phyloP scores from a whole-genome alignment of 2,113 vertebrate genomes.

The Antigone vipio region DNA sequence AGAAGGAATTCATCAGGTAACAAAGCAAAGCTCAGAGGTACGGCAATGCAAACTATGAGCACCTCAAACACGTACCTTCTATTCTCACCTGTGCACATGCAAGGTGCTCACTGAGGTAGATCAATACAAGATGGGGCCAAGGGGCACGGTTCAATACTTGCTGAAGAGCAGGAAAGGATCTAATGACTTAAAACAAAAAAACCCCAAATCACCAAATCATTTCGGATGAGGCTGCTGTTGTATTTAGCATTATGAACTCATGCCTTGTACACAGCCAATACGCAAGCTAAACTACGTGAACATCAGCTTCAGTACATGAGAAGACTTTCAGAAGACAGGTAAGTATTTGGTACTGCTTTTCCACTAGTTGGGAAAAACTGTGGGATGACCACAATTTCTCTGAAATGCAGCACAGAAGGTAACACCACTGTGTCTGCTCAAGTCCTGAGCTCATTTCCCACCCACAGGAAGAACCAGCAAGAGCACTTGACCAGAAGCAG shows the following conservation, averaged over 20 bases:
- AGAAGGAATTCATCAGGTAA: neutral
- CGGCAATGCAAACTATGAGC: neutral
- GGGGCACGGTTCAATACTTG: neutral
- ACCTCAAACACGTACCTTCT: rapidly evolving
- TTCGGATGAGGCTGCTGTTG: neutral
- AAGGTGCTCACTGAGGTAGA: neutral
- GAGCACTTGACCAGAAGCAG: neutral
- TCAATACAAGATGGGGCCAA: neutral
- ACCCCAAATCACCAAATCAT: neutral
- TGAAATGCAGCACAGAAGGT: neutral
- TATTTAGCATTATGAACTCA: neutral
- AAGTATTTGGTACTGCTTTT: neutral
- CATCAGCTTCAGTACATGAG: neutral
- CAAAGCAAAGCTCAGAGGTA: neutral
- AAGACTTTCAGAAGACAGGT: neutral
- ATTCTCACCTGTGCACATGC: rapidly evolving
- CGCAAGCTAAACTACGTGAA: neutral
- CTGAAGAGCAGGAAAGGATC: neutral
- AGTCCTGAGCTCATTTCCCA: neutral
- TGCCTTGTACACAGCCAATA: neutral
- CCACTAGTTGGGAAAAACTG: neutral
- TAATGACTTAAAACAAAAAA: neutral
- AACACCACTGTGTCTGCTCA: neutral
- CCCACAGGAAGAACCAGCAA: neutral
- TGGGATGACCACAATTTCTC: neutral